Conservation (phyloP, 2,888 invertebrate genomes). For the Mallateleia sp. region DNA sequence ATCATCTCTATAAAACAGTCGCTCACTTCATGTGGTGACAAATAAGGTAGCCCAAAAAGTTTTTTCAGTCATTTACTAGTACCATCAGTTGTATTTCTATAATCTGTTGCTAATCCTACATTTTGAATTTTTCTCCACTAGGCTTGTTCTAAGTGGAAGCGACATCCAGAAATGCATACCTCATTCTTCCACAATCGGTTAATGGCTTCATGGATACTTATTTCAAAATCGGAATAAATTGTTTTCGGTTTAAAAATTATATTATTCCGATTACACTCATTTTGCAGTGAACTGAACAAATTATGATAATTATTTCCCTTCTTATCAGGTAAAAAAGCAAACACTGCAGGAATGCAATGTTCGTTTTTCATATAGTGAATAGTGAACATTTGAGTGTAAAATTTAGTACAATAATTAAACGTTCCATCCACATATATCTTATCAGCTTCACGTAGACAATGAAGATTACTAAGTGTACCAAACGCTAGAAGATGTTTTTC, state of each 20-base stretch:
- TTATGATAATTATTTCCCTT: not conserved
- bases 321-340: too few relatives aligned
- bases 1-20: not conserved
- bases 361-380: not conserved
- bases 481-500: not conserved
- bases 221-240: too few relatives aligned
- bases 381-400: slow-evolving; percentile 7
- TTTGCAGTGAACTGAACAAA: too few relatives aligned
- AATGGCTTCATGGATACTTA: not conserved
- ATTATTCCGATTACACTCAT: too few relatives aligned
- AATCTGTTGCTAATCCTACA: not conserved
- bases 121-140: not conserved
- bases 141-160: too few relatives aligned
- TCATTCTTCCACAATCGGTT: not conserved
- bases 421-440: slow-evolving; percentile 4
- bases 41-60: too few relatives aligned
- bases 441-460: not conserved
- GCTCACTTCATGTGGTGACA: not conserved
- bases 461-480: not conserved
- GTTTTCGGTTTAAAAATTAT: too few relatives aligned
- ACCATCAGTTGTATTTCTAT: too few relatives aligned
- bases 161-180: not conserved
- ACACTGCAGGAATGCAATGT: slow-evolving; percentile 4
- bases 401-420: slow-evolving; percentile 1
- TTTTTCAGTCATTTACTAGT: too few relatives aligned